These are phyloP conservation scores for Halyomorpha halys DNA, from an alignment of 1,140 invertebrate genomes.

Conservation along the genomic window DNA sequence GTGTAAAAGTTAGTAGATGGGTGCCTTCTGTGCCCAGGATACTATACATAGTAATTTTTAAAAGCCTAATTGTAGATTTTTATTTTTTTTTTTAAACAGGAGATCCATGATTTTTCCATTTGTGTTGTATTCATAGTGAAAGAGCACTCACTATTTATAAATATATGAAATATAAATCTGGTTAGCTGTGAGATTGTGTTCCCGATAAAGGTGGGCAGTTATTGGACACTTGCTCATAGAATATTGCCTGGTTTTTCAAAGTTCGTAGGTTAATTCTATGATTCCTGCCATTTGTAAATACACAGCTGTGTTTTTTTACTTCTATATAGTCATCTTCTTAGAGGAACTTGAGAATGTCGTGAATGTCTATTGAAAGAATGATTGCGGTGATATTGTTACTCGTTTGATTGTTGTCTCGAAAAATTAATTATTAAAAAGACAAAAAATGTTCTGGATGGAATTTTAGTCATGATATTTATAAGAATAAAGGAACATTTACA, in stretches of 20 bases:
- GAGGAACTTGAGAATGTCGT: too few species aligned
- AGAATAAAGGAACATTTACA: too few species aligned
- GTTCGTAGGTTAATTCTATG: slow-evolving; percentile 5
- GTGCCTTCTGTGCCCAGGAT: background rate
- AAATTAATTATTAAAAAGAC: too few species aligned
- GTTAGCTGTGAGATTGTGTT: background rate
- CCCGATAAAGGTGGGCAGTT: background rate
- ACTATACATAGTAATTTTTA: background rate
- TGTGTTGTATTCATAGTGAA: too few species aligned
- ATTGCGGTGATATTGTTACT: too few species aligned
- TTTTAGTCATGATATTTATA: too few species aligned
- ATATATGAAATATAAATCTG: background rate
- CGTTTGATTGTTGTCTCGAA: too few species aligned
- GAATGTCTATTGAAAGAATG: too few species aligned
- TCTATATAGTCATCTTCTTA: background rate
- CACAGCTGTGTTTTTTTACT: slow-evolving; percentile 5
- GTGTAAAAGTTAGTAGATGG: background rate
- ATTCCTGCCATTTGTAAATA: slow-evolving; percentile 9
- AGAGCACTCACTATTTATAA: slow-evolving; percentile 5
- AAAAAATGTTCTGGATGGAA: too few species aligned
- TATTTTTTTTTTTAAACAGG: too few species aligned
- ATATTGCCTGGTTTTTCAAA: slow-evolving; percentile 6
- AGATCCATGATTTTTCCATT: too few species aligned
- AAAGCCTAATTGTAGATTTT: background rate
- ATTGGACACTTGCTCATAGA: slow-evolving; percentile 10